A percentile compares a stretch with the other conserved stretches of the same genome.
phyloP scores from a whole-genome alignment of 2,888 invertebrate genomes.

The Ophioninae sp. region DNA sequence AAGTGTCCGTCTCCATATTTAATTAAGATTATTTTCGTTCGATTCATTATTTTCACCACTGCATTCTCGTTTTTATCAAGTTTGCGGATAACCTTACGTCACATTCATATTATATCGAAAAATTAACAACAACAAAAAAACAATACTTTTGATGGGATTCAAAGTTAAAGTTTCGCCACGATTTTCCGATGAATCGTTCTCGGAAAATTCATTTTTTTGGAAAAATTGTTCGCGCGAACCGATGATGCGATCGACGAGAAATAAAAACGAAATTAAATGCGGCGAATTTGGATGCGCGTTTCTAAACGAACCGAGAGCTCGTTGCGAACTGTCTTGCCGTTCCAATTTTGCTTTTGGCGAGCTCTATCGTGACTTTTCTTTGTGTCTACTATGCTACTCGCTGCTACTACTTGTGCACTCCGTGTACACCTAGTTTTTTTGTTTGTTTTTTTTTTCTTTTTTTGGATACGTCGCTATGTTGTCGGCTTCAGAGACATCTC shows the following conservation, averaged over 20 bases:
- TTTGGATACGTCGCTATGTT: conserved; percentile 49
- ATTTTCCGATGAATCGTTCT: neutral
- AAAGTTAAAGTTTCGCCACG: neutral
- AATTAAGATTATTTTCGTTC: neutral
- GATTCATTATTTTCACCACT: neutral
- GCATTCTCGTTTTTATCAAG: neutral
- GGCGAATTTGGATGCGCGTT: conserved; percentile 65
- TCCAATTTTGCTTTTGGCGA: conserved; percentile 70
- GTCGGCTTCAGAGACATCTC: conserved; percentile 36
- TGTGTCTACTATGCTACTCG: conserved; percentile 58
- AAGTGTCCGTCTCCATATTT: neutral
- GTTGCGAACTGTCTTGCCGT: conserved; percentile 57
- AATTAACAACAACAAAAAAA: neutral
- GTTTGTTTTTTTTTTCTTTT: neutral
- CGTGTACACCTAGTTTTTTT: neutral
- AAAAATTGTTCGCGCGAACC: neutral
- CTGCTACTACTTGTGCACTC: conserved; percentile 28
- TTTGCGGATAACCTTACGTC: neutral
- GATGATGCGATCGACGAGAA: neutral
- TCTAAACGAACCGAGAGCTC: conserved; percentile 68
- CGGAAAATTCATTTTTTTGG: conserved; percentile 6
- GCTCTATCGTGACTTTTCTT: conserved; percentile 62
- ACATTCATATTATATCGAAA: neutral
- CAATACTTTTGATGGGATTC: neutral
- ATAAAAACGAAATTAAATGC: neutral